Percentiles rank a stretch among this genome's conserved stretches.
Conservation (phyloP, 2,888 invertebrate genomes). For the Listrodromus nycthemerus region DNA sequence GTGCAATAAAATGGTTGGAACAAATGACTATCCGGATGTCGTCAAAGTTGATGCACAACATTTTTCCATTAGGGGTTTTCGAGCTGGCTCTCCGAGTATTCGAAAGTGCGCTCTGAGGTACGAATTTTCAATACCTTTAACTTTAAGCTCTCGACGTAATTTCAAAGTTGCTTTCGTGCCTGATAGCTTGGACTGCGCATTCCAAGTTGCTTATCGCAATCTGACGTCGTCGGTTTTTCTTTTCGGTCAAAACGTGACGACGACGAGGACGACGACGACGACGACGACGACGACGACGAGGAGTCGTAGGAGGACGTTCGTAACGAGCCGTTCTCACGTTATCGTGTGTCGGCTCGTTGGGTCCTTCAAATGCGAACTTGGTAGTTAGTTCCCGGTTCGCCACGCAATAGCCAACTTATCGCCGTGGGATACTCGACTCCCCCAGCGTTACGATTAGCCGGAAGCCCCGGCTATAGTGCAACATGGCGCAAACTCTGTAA, state of each 20-base stretch:
- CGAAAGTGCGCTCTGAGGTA: too few species aligned
- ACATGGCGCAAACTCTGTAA: slow-evolving; percentile 5
- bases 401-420: slow-evolving; percentile 40
- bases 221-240: slow-evolving; percentile 35
- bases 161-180: neutral
- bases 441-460: slow-evolving; percentile 49
- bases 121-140: neutral
- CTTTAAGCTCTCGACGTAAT: neutral
- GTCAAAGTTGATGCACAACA: too few species aligned
- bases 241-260: slow-evolving; percentile 34
- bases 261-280: slow-evolving; percentile 38
- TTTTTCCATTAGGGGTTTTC: too few species aligned
- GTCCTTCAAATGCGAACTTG: slow-evolving; percentile 37
- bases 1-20: too few species aligned
- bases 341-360: slow-evolving; percentile 53
- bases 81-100: too few species aligned
- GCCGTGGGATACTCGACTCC: slow-evolving; percentile 48
- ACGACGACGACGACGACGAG: slow-evolving; percentile 41
- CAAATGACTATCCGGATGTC: too few species aligned
- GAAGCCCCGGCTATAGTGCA: slow-evolving; percentile 35
- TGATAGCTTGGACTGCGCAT: slow-evolving; percentile 36
- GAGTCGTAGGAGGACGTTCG: slow-evolving; percentile 15
- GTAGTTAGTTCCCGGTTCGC: slow-evolving; percentile 13
- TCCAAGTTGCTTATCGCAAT: slow-evolving; percentile 47
- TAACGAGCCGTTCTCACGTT: slow-evolving; percentile 63